A percentile compares a stretch with the other conserved stretches of the same genome.
phyloP scores from a whole-genome alignment of 1,140 invertebrate genomes.

The Aporrectodea caliginosa region DNA sequence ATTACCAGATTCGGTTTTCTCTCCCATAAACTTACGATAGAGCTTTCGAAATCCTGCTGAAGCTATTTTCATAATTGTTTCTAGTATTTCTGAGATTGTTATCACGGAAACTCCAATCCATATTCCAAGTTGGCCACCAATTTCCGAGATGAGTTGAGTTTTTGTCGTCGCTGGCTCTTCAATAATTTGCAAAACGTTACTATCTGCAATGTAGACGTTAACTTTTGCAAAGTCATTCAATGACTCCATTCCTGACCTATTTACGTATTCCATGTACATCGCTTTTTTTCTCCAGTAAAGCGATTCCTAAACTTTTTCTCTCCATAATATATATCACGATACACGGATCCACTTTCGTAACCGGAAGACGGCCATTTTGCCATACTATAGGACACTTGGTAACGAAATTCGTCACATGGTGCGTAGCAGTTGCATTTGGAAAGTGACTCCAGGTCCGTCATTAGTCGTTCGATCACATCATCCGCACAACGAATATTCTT shows the following conservation, averaged over 20 bases:
- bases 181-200: conserved; percentile 31
- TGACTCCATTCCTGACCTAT: neutral
- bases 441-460: neutral
- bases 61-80: neutral
- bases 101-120: conserved; percentile 24
- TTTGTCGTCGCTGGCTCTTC: conserved; percentile 27
- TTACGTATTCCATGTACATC: neutral
- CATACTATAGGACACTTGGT: neutral
- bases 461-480: neutral
- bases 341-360: neutral
- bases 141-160: conserved; percentile 29
- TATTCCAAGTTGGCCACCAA: conserved; percentile 33
- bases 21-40: too few species aligned
- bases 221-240: neutral
- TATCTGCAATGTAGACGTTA: conserved; percentile 32
- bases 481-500: neutral
- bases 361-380: neutral
- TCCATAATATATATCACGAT: neutral
- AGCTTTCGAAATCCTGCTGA: too few species aligned
- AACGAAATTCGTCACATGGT: neutral
- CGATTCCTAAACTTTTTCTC: neutral
- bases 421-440: neutral
- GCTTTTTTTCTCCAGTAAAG: neutral
- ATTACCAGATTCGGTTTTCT: too few species aligned
- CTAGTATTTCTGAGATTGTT: neutral